Evolutionary conservation across 2,797 vertebrate species (phyloP).

Genomic region (Denticeps clupeoides): DNA sequence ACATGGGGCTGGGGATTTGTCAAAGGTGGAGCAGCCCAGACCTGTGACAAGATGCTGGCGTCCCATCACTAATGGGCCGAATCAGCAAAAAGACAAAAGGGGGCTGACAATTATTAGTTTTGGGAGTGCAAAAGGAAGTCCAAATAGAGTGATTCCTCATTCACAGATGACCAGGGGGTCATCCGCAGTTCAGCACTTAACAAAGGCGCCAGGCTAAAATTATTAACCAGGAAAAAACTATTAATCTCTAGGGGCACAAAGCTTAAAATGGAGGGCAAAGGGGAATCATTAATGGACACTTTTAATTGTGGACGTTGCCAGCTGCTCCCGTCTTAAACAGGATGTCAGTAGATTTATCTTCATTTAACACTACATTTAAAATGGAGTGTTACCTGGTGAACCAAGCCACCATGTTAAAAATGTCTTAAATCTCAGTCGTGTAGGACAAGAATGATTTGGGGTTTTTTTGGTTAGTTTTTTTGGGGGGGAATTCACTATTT

Average conservation of each 20-base stretch:
- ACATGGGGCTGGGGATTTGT: slow-evolving; percentile 41
- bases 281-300: slow-evolving; percentile 45
- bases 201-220: slow-evolving; percentile 46
- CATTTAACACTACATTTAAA: neutral
- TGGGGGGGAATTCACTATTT: too few relatives aligned
- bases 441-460: too few relatives aligned
- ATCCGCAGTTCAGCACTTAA: slow-evolving; percentile 47
- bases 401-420: neutral
- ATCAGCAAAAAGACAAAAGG: slow-evolving; percentile 60
- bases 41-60: slow-evolving; percentile 42
- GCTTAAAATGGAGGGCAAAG: slow-evolving; percentile 39
- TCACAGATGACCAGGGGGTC: slow-evolving; percentile 46
- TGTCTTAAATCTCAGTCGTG: too few relatives aligned
- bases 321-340: slow-evolving; percentile 22
- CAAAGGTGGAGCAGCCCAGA: slow-evolving; percentile 50
- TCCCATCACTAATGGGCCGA: slow-evolving; percentile 51
- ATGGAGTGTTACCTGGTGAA: slow-evolving; percentile 1
- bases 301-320: slow-evolving; percentile 33
- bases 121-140: slow-evolving; percentile 43
- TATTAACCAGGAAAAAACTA: slow-evolving; percentile 61
- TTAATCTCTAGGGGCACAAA: slow-evolving; percentile 57
- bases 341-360: neutral
- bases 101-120: slow-evolving; percentile 48
- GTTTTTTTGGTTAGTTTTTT: too few relatives aligned
- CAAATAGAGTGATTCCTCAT: slow-evolving; percentile 53